Conservation (phyloP, 1,140 invertebrate genomes). For the Oppia nitens region DNA sequence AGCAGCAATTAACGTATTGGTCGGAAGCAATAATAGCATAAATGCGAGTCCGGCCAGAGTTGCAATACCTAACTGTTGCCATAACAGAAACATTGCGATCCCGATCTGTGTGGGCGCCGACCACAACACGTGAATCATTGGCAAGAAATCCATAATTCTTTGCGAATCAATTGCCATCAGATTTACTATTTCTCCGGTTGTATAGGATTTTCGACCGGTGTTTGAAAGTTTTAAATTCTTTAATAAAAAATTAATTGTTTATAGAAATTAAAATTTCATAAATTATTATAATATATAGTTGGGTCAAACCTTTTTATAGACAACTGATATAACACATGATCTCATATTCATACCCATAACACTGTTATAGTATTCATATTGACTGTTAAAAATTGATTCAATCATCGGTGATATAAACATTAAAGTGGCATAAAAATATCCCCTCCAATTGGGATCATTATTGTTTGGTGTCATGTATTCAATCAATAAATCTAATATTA, state of each 20-base stretch:
- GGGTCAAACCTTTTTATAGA: constrained; percentile 55
- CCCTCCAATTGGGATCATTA: constrained; percentile 47
- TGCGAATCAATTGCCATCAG: constrained; percentile 38
- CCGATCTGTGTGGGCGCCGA: constrained; percentile 82
- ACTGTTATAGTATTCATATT: constrained; percentile 48
- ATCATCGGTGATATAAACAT: constrained; percentile 30
- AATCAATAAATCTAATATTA: constrained; percentile 24
- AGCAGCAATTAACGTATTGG: constrained; percentile 74
- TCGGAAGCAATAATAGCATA: constrained; percentile 33
- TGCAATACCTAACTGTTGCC: constrained; percentile 44
- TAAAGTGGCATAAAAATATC: constrained; percentile 31
- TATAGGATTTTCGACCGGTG: constrained; percentile 27
- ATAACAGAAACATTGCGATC: constrained; percentile 75
- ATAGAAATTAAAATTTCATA: constrained; percentile 22
- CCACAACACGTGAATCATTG: constrained; percentile 56
- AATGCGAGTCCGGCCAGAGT: constrained; percentile 30
- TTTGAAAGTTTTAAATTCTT: constrained; percentile 26
- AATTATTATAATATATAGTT: constrained; percentile 52
- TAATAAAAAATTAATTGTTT: constrained; percentile 23
- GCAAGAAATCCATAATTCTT: constrained; percentile 23
- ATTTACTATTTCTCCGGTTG: constrained; percentile 37
- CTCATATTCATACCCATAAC: constrained; percentile 21
- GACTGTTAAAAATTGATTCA: constrained; percentile 64
- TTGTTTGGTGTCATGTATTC: constrained; percentile 30
- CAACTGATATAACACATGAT: constrained; percentile 49